A percentile compares a stretch with the other conserved stretches of the same genome.
Evolutionary conservation across 2,888 invertebrate species (phyloP).

Genomic region (Ichneumoninae sp.): DNA sequence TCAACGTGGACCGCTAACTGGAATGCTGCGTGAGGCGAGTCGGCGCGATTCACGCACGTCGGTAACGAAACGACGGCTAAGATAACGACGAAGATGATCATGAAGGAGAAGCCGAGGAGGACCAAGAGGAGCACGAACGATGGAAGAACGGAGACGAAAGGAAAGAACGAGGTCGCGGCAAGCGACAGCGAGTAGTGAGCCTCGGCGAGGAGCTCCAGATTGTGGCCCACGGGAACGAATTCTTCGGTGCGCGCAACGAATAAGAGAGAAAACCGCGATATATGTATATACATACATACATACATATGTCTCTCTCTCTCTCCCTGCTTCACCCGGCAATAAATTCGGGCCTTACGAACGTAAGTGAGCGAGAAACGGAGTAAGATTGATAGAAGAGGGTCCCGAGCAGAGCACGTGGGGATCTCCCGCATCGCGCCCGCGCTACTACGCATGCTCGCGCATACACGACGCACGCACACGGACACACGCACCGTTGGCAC

Average conservation of each 20-base stretch:
- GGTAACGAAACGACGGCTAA: slow-evolving; percentile 14
- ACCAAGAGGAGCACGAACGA: slow-evolving; percentile 22
- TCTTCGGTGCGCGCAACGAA: slow-evolving; percentile 41
- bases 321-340: neutral
- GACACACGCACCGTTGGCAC: slow-evolving; percentile 73
- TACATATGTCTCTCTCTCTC: neutral
- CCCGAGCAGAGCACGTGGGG: slow-evolving; percentile 72
- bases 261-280: slow-evolving; percentile 26
- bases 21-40: slow-evolving; percentile 73
- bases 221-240: slow-evolving; percentile 55
- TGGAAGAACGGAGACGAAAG: slow-evolving; percentile 34
- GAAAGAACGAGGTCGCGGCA: slow-evolving; percentile 55
- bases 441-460: slow-evolving; percentile 16
- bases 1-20: slow-evolving; percentile 73
- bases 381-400: slow-evolving; percentile 22
- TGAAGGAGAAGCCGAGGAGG: neutral
- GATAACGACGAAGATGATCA: slow-evolving; percentile 15
- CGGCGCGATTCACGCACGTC: slow-evolving; percentile 52
- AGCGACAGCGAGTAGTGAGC: slow-evolving; percentile 18
- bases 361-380: slow-evolving; percentile 24
- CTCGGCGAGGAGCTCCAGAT: slow-evolving; percentile 53
- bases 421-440: slow-evolving; percentile 58
- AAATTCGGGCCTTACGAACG: neutral
- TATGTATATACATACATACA: neutral
- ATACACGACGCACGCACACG: no score